Conservation (phyloP, 1,140 invertebrate species). For the Kradibia gibbosae region DNA sequence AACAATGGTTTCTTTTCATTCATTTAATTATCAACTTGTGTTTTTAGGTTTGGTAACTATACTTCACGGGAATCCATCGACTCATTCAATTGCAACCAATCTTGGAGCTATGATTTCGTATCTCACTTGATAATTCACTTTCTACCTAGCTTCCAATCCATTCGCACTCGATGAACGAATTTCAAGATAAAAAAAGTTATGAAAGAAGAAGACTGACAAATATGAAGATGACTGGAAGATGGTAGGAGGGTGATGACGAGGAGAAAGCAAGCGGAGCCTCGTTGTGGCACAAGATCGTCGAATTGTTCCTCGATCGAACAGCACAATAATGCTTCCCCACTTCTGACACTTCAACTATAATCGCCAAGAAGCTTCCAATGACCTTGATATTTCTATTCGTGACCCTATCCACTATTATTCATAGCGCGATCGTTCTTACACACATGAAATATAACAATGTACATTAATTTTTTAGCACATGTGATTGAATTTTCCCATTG, state of each 20-base stretch:
- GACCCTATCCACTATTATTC: not conserved
- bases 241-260: not conserved
- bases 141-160: not conserved
- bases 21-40: too few species aligned
- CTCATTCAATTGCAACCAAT: not conserved
- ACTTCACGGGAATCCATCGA: too few species aligned
- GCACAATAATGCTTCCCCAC: not conserved
- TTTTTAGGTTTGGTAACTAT: too few species aligned
- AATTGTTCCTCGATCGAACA: not conserved
- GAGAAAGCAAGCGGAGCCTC: not conserved
- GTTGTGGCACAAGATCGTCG: conserved; percentile 11
- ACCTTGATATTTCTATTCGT: not conserved
- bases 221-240: not conserved
- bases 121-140: conserved; percentile 9
- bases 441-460: too few species aligned
- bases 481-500: too few species aligned
- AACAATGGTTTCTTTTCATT: too few species aligned
- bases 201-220: not conserved
- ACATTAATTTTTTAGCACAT: not conserved
- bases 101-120: too few species aligned
- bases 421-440: not conserved
- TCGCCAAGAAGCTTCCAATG: too few species aligned
- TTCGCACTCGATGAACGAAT: not conserved
- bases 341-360: not conserved
- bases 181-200: not conserved